phyloP scores from a whole-genome alignment of 2,888 invertebrate species.

The Drosophila conformis region DNA sequence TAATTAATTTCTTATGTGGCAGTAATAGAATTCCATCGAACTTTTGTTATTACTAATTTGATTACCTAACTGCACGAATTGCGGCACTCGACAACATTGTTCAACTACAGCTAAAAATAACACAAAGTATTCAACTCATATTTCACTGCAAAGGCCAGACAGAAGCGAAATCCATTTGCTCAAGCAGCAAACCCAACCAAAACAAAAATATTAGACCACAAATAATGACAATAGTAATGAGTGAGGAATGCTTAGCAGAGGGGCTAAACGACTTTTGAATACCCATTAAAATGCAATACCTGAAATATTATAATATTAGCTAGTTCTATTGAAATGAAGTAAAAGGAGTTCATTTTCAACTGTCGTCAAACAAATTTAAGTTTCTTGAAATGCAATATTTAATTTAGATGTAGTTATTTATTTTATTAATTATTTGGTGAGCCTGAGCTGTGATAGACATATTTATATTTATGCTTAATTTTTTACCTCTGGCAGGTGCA shows the following conservation, averaged over 20 bases:
- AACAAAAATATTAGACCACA: conserved; percentile 59
- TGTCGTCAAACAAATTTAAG: fast-evolving
- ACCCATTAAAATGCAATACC: background rate
- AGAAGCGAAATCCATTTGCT: conserved; percentile 40
- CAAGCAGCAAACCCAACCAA: conserved; percentile 38
- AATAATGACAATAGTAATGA: conserved; percentile 48
- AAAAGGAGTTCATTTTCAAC: background rate
- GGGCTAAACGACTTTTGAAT: conserved; percentile 2
- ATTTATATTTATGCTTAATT: background rate
- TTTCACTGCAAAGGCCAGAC: conserved; percentile 44
- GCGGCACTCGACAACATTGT: conserved; percentile 44
- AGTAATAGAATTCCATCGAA: conserved; percentile 25
- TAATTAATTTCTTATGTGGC: conserved; percentile 6
- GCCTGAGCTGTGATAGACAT: background rate
- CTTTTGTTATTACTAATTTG: conserved; percentile 28
- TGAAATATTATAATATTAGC: background rate
- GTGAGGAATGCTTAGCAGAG: background rate
- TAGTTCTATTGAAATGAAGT: background rate
- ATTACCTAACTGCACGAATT: conserved; percentile 49
- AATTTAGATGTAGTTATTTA: background rate
- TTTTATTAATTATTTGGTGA: background rate
- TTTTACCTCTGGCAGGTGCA: background rate
- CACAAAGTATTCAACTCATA: conserved; percentile 58
- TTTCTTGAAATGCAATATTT: background rate
- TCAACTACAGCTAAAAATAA: conserved; percentile 51